Evolutionary conservation across 2,888 invertebrate species (phyloP).

Genomic region (Megalurothrips usitatus): DNA sequence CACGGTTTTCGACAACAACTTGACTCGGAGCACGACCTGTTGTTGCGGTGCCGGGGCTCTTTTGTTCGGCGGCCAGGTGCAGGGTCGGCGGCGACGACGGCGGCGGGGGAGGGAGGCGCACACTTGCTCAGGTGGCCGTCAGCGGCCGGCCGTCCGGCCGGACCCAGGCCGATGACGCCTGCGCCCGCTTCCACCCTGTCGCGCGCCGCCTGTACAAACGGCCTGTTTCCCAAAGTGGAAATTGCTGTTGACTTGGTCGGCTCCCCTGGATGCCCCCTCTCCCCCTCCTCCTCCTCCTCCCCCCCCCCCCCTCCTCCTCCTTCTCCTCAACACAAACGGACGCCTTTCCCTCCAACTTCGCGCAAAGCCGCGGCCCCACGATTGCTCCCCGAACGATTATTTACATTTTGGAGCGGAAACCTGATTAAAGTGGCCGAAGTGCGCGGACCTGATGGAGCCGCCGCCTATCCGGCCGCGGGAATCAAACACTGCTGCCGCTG

Average conservation of each 20-base stretch:
- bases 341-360: not conserved
- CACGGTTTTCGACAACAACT: not conserved
- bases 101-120: not conserved
- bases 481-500: not conserved
- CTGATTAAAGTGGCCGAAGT: not conserved
- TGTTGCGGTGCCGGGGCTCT: not conserved
- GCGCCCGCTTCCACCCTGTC: not conserved
- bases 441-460: not conserved
- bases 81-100: not conserved
- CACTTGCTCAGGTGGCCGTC: no score
- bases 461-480: not conserved
- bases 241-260: not conserved
- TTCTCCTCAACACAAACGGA: not conserved
- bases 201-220: no score
- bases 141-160: not conserved
- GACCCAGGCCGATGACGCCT: not conserved
- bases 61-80: not conserved
- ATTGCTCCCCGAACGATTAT: conserved; percentile 16
- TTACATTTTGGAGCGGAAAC: conserved; percentile 1
- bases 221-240: no score
- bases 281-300: not conserved
- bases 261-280: not conserved
- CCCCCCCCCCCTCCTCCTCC: not conserved
- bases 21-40: not conserved
- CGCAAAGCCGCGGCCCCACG: not conserved